Conservation (phyloP, 2,797 vertebrate species). For the Etheostoma perlongum region DNA sequence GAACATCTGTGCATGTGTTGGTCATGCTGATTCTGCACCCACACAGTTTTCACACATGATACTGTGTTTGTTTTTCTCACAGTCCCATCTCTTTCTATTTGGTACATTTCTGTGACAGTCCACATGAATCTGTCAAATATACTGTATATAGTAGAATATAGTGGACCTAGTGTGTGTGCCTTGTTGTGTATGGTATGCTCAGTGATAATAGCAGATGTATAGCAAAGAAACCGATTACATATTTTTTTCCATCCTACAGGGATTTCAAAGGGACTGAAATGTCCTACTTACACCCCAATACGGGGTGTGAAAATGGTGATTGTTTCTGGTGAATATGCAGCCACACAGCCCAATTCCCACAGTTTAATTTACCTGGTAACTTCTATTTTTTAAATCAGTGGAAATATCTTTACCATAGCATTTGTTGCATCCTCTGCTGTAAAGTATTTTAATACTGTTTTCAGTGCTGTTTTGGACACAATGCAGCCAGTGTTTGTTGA, state of each 20-base stretch:
- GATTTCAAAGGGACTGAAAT: slow-evolving; percentile 3
- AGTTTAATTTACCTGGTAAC: neutral
- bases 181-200: slow-evolving; percentile 4
- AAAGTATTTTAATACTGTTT: slow-evolving; percentile 35
- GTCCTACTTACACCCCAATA: slow-evolving; percentile 19
- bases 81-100: neutral
- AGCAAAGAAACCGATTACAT: slow-evolving; percentile 8
- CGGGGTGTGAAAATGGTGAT: neutral
- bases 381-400: slow-evolving; percentile 2
- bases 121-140: slow-evolving; percentile 9
- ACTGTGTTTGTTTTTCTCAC: slow-evolving; percentile 50
- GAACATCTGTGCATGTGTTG: slow-evolving; percentile 78
- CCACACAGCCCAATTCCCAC: neutral
- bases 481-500: slow-evolving; percentile 60
- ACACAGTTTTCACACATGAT: slow-evolving; percentile 67
- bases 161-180: neutral
- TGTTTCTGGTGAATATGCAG: slow-evolving; percentile 4
- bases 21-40: slow-evolving; percentile 68
- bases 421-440: slow-evolving; percentile 39
- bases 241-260: neutral
- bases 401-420: neutral
- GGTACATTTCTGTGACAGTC: neutral
- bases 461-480: slow-evolving; percentile 47
- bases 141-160: neutral
- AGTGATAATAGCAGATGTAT: neutral